Conservation (phyloP, 2,113 vertebrate genomes). For the Mus spicilegus region DNA sequence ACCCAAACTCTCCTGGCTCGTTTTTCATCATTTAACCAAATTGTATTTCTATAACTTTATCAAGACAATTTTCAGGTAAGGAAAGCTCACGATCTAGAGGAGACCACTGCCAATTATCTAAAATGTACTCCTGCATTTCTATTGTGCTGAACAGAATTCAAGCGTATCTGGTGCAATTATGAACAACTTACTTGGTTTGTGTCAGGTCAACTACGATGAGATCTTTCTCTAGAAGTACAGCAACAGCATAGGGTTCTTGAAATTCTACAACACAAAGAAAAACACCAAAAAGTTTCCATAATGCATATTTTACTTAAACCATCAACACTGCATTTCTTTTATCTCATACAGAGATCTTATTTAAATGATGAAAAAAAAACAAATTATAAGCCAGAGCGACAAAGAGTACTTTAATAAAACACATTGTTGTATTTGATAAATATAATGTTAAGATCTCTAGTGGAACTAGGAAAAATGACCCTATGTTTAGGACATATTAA, state of each 20-base stretch:
- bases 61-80: constrained; percentile 43
- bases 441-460: neutral
- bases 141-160: constrained; percentile 11
- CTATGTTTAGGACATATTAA: neutral
- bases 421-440: constrained; percentile 44
- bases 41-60: constrained; percentile 45
- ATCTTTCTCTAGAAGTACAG: constrained; percentile 96
- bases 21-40: constrained; percentile 56
- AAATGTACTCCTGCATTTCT: constrained; percentile 35
- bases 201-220: constrained; percentile 96
- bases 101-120: constrained; percentile 40
- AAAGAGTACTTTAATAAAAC: constrained; percentile 35
- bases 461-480: constrained; percentile 22
- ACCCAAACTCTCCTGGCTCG: neutral
- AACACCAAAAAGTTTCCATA: constrained; percentile 63
- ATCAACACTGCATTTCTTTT: constrained; percentile 43
- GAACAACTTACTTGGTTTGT: constrained; percentile 95
- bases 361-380: constrained; percentile 52
- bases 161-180: constrained; percentile 21
- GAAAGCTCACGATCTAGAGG: constrained; percentile 14
- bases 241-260: constrained; percentile 97
- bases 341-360: constrained; percentile 45
- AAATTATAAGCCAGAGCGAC: constrained; percentile 49
- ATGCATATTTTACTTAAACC: constrained; percentile 57
- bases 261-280: constrained; percentile 88